These are phyloP conservation scores for Adrianichthys oophorus DNA, from an alignment of 2,797 vertebrate genomes.

Conservation along the genomic window DNA sequence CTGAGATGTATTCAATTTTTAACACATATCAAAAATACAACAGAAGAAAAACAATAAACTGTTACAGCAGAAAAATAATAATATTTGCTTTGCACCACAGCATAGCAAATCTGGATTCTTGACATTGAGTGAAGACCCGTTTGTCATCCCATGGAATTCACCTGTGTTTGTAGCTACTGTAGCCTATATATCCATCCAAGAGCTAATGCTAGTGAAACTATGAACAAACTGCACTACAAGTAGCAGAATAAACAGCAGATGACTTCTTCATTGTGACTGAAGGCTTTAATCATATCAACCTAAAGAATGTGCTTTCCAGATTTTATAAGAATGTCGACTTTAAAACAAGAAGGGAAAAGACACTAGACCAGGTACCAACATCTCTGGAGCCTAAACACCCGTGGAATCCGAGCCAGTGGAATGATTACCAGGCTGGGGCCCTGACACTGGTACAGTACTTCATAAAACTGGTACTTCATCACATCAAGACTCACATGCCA, in stretches of 20 bases:
- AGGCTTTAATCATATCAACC: not conserved
- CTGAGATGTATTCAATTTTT: too few relatives aligned
- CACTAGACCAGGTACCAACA: not conserved
- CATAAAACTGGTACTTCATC: too few relatives aligned
- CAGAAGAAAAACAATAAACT: too few relatives aligned
- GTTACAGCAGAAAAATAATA: too few relatives aligned
- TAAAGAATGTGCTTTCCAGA: not conserved
- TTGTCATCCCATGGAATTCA: not conserved
- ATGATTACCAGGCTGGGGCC: too few relatives aligned
- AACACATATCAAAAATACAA: too few relatives aligned
- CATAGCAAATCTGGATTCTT: too few relatives aligned
- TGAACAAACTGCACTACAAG: not conserved
- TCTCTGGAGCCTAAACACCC: not conserved
- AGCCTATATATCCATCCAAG: not conserved
- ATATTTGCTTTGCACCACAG: too few relatives aligned
- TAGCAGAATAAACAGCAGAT: not conserved
- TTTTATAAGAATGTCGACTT: not conserved
- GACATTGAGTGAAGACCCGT: not conserved
- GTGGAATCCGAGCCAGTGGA: too few relatives aligned
- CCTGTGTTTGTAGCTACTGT: not conserved
- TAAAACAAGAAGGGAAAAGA: conserved; percentile 1
- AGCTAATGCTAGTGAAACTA: not conserved
- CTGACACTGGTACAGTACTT: too few relatives aligned
- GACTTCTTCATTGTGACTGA: conserved; percentile 1
- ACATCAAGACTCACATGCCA: too few relatives aligned